These are phyloP conservation scores for Nephila pilipes DNA, from an alignment of 1,140 invertebrate genomes.

Conservation along the genomic window DNA sequence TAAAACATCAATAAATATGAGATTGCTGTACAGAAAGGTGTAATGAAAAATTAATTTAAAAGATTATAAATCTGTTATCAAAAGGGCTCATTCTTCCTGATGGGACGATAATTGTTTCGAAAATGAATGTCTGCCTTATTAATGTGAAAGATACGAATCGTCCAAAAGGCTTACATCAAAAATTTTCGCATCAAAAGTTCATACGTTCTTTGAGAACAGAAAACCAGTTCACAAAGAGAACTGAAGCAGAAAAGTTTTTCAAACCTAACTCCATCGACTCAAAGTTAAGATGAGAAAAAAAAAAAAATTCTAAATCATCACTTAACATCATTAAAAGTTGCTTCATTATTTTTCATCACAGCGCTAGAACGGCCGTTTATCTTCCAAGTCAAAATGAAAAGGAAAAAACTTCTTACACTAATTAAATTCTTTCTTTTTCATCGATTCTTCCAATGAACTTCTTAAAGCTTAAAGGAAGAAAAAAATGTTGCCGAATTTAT, in stretches of 20 bases:
- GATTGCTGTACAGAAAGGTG: no score
- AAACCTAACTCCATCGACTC: background rate
- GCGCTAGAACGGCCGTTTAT: conserved; percentile 3
- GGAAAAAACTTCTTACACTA: conserved; percentile 18
- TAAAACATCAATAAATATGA: no score
- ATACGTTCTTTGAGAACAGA: background rate
- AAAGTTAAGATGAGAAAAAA: background rate
- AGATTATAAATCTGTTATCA: no score
- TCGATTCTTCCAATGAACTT: background rate
- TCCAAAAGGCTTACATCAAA: background rate
- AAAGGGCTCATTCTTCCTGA: no score
- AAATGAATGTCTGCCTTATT: background rate
- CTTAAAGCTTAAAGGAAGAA: background rate
- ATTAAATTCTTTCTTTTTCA: conserved; percentile 1
- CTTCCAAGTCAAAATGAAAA: conserved; percentile 21
- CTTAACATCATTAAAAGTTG: conserved; percentile 3
- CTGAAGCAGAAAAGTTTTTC: conserved; percentile 6
- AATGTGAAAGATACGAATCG: background rate
- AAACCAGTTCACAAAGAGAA: background rate
- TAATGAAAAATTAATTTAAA: no score
- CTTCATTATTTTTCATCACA: conserved; percentile 13
- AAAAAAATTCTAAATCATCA: conserved; percentile 15
- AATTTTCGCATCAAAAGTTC: background rate
- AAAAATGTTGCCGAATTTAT: background rate
- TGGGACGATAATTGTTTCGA: background rate